Evolutionary conservation across 2,113 vertebrate genomes (phyloP).

Genomic region (Corvus moneduloides): DNA sequence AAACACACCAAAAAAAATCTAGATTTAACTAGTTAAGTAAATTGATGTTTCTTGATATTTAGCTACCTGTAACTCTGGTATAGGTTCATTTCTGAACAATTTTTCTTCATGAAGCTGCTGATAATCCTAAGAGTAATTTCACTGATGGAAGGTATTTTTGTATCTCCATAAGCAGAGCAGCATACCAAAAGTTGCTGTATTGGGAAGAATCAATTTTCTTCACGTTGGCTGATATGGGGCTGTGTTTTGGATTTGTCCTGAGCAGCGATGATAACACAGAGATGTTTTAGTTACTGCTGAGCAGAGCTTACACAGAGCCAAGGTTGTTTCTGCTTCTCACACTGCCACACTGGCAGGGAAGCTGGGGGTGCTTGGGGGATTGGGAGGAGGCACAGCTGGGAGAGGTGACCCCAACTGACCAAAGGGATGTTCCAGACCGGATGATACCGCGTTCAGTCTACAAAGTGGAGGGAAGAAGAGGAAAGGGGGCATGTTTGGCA

Average conservation of each 20-base stretch:
- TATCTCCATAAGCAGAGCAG: not conserved
- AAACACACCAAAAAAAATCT: not conserved
- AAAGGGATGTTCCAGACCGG: not conserved
- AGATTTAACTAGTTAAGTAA: not conserved
- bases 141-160: not conserved
- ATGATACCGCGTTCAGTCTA: not conserved
- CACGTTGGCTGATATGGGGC: rapidly evolving
- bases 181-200: not conserved
- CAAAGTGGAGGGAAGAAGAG: not conserved
- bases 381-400: not conserved
- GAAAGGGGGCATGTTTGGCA: not conserved
- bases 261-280: not conserved
- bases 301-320: not conserved
- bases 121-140: not conserved
- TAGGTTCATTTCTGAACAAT: not conserved
- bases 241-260: not conserved
- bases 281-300: not conserved
- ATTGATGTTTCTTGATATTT: not conserved
- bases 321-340: not conserved
- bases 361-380: not conserved
- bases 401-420: not conserved
- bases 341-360: not conserved
- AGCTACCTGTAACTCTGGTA: not conserved
- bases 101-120: not conserved
- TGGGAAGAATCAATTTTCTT: not conserved